Evolutionary conservation across 2,113 vertebrate genomes (phyloP), one percentile per base, ranked within the genome.

Genomic region (Hiodon tergisus): DNA sequence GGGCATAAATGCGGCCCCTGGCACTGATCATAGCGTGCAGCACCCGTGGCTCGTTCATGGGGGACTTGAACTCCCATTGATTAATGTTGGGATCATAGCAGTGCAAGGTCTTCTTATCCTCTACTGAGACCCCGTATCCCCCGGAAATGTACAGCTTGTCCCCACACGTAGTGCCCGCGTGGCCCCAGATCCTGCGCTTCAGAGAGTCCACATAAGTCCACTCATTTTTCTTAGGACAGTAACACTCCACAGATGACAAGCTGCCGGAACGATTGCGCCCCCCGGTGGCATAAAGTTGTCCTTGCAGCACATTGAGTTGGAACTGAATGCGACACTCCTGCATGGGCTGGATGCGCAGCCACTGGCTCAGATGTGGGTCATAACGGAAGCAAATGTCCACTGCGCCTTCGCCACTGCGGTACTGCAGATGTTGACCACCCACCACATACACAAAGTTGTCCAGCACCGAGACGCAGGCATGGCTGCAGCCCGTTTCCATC

Each of bases 321-420:
- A 98, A 99, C 86, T 98, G 97, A 77, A 99, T 98, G 13, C 97
- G 92, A 76, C 94, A 92, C 87, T 98, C 97, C 81, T 94, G 96
- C 94, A 98, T 91, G 68, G 95, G 86, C 63, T 90, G 94, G 80
- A 99, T 94, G 11, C 96, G 94, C 78, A 99, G 86, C 97, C 97
- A 99, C 57, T 84, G 92, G 88, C 92, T 95, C 2, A 95, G 86
- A 80, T 98, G 96, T 0, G 97, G 95, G 74, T 99, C 95, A 0
- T 96, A 99, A n/a, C 97, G 95, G 75, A 94, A 97, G 76, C 92
- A 95, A 71, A 85, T 75, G 0, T 97, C 95, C 4, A 98, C 94
- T 0, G 97, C 97, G 0, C 97, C 97, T 83, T 99, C 97, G 0
- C 97, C 97, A 0, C 97, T 99, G 54, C 97, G 94, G 86, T 98